Conservation (phyloP, 2,888 invertebrate genomes). For the Carcina quercana region DNA sequence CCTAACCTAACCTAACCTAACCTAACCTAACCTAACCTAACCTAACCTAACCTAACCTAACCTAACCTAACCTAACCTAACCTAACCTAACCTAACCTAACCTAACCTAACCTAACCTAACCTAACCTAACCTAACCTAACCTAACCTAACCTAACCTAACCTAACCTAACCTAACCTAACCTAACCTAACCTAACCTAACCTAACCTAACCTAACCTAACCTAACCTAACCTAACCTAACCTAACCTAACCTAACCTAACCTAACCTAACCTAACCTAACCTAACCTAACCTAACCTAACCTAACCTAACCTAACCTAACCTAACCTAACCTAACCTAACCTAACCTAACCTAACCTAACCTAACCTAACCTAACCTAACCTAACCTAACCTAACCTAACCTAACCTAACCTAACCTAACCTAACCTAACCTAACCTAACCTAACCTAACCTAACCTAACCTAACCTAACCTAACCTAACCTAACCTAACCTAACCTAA, state of each 20-base stretch:
- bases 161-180: conserved; percentile 8
- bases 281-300: conserved; percentile 8
- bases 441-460: conserved; percentile 9
- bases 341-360: conserved; percentile 8
- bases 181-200: conserved; percentile 8
- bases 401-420: conserved; percentile 8
- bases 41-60: conserved; percentile 8
- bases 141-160: conserved; percentile 8
- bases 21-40: conserved; percentile 8
- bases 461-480: conserved; percentile 6
- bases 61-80: conserved; percentile 7
- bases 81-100: conserved; percentile 8
- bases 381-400: conserved; percentile 9
- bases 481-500: conserved; percentile 8
- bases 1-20: conserved; percentile 8
- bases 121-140: conserved; percentile 8
- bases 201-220: conserved; percentile 8
- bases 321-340: conserved; percentile 8
- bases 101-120: conserved; percentile 8
- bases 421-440: conserved; percentile 8
- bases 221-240: conserved; percentile 8
- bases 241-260: conserved; percentile 8
- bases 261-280: conserved; percentile 8
- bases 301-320: conserved; percentile 8
- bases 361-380: conserved; percentile 9